Evolutionary conservation across 2,797 vertebrate species (phyloP), one percentile per base, ranked within the genome.

Genomic region (Gymnodraco acuticeps): DNA sequence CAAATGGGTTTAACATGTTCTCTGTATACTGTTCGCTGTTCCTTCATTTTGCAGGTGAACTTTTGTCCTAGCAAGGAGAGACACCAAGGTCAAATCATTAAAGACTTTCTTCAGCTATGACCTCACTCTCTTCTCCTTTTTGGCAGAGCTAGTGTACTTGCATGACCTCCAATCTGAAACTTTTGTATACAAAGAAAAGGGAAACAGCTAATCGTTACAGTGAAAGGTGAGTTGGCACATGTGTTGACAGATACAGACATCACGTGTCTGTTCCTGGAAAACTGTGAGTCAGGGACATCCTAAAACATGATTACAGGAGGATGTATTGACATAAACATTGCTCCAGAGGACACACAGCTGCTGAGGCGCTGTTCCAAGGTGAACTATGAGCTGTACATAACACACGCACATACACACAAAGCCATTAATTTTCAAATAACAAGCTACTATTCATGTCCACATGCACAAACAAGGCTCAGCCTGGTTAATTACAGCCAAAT

Each of bases 71-170:
- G 82, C 78, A 87, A 90, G 84, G 87, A 89, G 81, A 90, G 77
- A 89, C 88, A 91, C 84, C 88, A 89, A 90, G 85, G 75, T 92
- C 86, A 87, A 88, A 85, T 61, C 84, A 93, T 93, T 93, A 91
- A 93, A 93, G 88, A 89, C 82, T 86, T 82, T 89, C 90, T 92
- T 92, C 88, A 90, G 90, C 86, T 89, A 84, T 76, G 64, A 88
- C 45, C 61, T 4, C 51, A 62, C 48, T 71, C 71, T 77, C 53
- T 63, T 77, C 59, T 65, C 69, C 47, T 48, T 81, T 75, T 51
- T 81, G 54, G 6, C 33, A 42, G 14, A 38, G 27, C 53, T 66
- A 23, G 8, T 53, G n/a, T 50, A 50, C 2, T 14, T 65, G 50
- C 14, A 2, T 69, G 59, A 62, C 52, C 20, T 76, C 13, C n/a